Conservation (phyloP, 2,888 invertebrate genomes). For the Euzophera pinguis region DNA sequence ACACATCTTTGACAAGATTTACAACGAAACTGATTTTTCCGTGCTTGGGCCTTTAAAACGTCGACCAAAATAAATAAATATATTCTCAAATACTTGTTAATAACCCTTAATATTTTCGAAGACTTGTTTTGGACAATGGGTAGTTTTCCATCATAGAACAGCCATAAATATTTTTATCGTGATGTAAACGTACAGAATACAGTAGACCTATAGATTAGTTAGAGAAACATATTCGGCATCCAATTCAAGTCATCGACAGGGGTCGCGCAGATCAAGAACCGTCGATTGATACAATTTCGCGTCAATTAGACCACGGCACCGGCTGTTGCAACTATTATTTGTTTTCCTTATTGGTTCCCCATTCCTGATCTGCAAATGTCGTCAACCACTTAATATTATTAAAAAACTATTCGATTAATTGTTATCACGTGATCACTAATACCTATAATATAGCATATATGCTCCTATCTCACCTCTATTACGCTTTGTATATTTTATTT, state of each 20-base stretch:
- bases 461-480: too few species aligned
- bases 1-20: too few species aligned
- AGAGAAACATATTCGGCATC: conserved; percentile 30
- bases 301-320: conserved; percentile 62
- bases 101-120: too few species aligned
- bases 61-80: too few species aligned
- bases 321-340: conserved; percentile 57
- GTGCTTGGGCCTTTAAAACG: too few species aligned
- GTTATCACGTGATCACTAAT: too few species aligned
- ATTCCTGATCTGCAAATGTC: conserved; percentile 37
- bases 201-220: background rate
- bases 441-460: too few species aligned
- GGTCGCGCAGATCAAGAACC: conserved; percentile 39
- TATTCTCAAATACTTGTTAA: too few species aligned
- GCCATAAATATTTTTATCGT: background rate
- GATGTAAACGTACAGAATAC: background rate
- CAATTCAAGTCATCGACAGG: conserved; percentile 37
- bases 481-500: too few species aligned
- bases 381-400: background rate
- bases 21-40: too few species aligned
- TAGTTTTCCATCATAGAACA: background rate
- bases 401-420: conserved; percentile 1
- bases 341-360: conserved; percentile 72
- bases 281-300: conserved; percentile 74
- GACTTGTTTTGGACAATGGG: background rate